phyloP scores from a whole-genome alignment of 1,140 invertebrate species.

The Trichomalopsis sarcophagae region DNA sequence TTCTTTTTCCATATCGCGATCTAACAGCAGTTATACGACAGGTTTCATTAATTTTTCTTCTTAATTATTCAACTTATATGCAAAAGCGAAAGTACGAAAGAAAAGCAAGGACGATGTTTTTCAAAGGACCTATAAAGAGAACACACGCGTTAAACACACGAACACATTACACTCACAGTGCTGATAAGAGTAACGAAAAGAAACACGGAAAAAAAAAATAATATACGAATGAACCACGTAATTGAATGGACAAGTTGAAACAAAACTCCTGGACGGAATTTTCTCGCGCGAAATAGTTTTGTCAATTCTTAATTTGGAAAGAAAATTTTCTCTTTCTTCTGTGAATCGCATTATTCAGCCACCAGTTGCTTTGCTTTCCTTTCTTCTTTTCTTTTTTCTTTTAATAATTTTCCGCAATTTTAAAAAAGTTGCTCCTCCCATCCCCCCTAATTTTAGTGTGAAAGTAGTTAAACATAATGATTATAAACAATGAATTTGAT shows the following conservation, averaged over 20 bases:
- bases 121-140: slow-evolving; percentile 42
- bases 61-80: slow-evolving; percentile 38
- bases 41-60: slow-evolving; percentile 28
- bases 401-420: slow-evolving; percentile 56
- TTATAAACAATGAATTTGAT: slow-evolving; percentile 73
- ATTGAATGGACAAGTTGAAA: slow-evolving; percentile 42
- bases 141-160: slow-evolving; percentile 8
- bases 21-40: slow-evolving; percentile 47
- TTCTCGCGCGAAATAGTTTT: slow-evolving; percentile 59
- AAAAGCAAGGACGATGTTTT: slow-evolving; percentile 62
- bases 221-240: slow-evolving; percentile 36
- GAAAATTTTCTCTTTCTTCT: slow-evolving; percentile 72
- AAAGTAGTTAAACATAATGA: slow-evolving; percentile 77
- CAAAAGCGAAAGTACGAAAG: slow-evolving; percentile 67
- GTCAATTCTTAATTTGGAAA: not conserved
- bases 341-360: slow-evolving; percentile 62
- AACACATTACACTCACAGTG: slow-evolving; percentile 16
- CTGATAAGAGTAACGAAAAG: slow-evolving; percentile 56
- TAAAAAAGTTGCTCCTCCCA: slow-evolving; percentile 69
- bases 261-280: slow-evolving; percentile 51
- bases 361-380: slow-evolving; percentile 71
- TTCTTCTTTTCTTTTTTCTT: slow-evolving; percentile 66
- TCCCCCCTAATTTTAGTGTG: slow-evolving; percentile 77
- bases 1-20: slow-evolving; percentile 51
- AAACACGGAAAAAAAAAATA: slow-evolving; percentile 57